Evolutionary conservation across 2,113 vertebrate genomes (phyloP).

Genomic region (Gadus chalcogrammus): DNA sequence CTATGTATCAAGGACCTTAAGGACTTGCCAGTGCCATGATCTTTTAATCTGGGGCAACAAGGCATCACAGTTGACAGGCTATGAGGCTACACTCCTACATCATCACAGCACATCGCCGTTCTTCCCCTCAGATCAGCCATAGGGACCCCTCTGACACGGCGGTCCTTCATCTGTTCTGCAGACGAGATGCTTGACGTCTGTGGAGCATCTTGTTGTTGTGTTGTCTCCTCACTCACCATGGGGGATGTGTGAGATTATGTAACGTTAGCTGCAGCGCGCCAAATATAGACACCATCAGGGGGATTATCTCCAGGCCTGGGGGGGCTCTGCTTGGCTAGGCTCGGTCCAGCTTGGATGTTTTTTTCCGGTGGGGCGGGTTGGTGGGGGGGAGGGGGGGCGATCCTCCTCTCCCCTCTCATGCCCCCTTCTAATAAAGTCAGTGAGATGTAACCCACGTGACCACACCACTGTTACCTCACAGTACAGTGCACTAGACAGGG

Average conservation of each 20-base stretch:
- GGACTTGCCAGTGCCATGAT: too few species aligned
- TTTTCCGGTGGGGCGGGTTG: conserved; percentile 21
- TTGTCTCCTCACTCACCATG: conserved; percentile 20
- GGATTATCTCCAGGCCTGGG: conserved; percentile 65
- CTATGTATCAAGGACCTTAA: too few species aligned
- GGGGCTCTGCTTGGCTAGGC: conserved; percentile 40
- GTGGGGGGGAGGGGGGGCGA: conserved; percentile 19
- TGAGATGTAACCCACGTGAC: conserved; percentile 15
- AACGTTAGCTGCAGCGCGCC: conserved; percentile 62
- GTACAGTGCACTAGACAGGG: background rate
- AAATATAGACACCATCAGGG: conserved; percentile 74
- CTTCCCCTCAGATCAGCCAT: too few species aligned
- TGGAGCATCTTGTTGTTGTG: too few species aligned
- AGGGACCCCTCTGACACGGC: too few species aligned
- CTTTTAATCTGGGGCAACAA: too few species aligned
- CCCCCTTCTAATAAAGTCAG: conserved; percentile 30
- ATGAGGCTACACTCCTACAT: too few species aligned
- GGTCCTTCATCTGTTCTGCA: too few species aligned
- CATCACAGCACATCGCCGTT: too few species aligned
- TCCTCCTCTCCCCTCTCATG: conserved; percentile 16
- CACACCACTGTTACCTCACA: conserved; percentile 29
- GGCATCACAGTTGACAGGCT: too few species aligned
- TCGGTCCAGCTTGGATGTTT: conserved; percentile 46
- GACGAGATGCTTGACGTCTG: too few species aligned
- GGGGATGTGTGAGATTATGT: conserved; percentile 56